Percentiles rank a stretch among this genome's conserved stretches.
These are phyloP conservation scores for Oncopodura yosiiana DNA, from an alignment of 1,140 invertebrate species.

Conservation along the genomic window DNA sequence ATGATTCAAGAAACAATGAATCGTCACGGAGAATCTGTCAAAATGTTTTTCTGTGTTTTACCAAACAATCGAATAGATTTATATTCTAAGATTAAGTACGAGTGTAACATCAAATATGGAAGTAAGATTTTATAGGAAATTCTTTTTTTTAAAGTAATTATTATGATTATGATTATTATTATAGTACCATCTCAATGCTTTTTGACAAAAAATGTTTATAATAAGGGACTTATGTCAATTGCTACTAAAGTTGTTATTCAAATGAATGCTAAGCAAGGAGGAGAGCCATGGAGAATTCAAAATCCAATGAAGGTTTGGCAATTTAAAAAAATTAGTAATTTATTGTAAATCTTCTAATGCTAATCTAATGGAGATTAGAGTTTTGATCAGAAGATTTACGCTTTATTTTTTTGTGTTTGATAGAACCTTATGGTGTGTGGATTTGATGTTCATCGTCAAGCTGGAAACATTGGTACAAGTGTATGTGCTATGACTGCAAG, in stretches of 20 bases:
- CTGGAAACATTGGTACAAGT: conserved; percentile 42
- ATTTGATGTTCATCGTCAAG: conserved; percentile 69
- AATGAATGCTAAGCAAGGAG: conserved; percentile 51
- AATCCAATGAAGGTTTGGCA: conserved; percentile 56
- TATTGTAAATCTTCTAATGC: too few species aligned
- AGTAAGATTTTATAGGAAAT: conserved; percentile 10
- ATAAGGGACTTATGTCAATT: conserved; percentile 38
- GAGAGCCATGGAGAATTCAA: conserved; percentile 47
- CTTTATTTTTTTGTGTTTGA: conserved; percentile 9
- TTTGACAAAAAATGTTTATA: conserved; percentile 20
- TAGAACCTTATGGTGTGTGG: conserved; percentile 73
- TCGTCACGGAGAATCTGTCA: conserved; percentile 38
- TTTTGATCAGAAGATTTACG: not conserved
- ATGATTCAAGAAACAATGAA: not conserved
- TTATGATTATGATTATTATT: conserved; percentile 6
- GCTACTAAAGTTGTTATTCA: conserved; percentile 51
- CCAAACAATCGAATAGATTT: conserved; percentile 70
- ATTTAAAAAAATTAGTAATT: not conserved
- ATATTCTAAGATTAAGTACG: conserved; percentile 79
- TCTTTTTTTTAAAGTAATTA: not conserved
- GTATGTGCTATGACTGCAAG: conserved; percentile 71
- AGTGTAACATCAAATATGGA: conserved; percentile 62
- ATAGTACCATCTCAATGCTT: conserved; percentile 31
- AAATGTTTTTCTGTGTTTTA: conserved; percentile 68
- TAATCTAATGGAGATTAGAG: too few species aligned